Percentiles rank a stretch among this genome's conserved stretches.
These are phyloP conservation scores for Amaurobius ferox DNA, from an alignment of 2,888 invertebrate species.

Conservation along the genomic window DNA sequence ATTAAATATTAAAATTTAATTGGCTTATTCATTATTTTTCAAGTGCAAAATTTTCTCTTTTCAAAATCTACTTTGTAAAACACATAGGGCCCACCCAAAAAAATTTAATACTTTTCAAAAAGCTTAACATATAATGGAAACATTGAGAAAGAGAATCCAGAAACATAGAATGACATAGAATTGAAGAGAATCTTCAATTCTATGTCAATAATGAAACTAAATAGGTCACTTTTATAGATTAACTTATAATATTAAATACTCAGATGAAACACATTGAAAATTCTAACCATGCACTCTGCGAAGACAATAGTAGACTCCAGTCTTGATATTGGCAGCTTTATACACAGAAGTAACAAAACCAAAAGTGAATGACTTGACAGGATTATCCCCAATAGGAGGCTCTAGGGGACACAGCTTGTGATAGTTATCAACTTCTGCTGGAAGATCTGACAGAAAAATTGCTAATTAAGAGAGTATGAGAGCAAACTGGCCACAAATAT, in stretches of 20 bases:
- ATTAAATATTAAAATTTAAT: too few species aligned
- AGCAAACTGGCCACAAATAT: too few species aligned
- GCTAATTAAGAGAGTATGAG: too few species aligned
- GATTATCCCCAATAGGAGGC: constrained; percentile 78
- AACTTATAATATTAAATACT: background rate
- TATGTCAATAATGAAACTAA: background rate
- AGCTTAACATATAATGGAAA: background rate
- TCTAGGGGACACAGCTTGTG: constrained; percentile 92
- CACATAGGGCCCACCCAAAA: too few species aligned
- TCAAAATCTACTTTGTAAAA: too few species aligned
- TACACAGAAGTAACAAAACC: constrained; percentile 90
- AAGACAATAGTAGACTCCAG: constrained; percentile 89
- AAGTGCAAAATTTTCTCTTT: too few species aligned
- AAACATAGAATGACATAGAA: background rate
- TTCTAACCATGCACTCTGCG: constrained; percentile 87
- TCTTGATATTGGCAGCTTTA: constrained; percentile 92
- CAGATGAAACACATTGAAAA: background rate
- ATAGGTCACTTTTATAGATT: too few species aligned
- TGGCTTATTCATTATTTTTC: too few species aligned
- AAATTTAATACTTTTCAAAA: too few species aligned
- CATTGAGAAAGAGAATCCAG: background rate
- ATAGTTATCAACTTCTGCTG: constrained; percentile 92
- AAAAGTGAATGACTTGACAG: constrained; percentile 83
- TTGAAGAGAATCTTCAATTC: background rate
- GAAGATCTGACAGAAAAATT: constrained; percentile 88